Evolutionary conservation across 1,140 invertebrate genomes (phyloP).

Genomic region (Sesamia nonagrioides): DNA sequence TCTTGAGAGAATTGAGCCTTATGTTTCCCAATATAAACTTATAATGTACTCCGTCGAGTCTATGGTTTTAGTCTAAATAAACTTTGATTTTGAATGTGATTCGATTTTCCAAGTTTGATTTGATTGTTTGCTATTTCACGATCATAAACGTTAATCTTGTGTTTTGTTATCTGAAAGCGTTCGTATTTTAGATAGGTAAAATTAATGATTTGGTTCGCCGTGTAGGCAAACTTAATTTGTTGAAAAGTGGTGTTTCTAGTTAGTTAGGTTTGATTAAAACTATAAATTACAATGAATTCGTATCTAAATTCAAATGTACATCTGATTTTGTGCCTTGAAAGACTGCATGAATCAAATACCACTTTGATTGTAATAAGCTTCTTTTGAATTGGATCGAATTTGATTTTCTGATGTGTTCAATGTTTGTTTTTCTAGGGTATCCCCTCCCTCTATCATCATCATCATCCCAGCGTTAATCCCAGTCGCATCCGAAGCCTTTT

Average conservation of each 20-base stretch:
- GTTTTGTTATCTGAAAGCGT: no score
- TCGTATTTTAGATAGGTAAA: slow-evolving; percentile 31
- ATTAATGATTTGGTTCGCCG: slow-evolving; percentile 16
- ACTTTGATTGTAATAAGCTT: no score
- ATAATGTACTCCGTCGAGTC: slow-evolving; percentile 10
- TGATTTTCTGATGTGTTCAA: no score
- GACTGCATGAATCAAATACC: no score
- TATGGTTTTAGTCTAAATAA: slow-evolving; percentile 31
- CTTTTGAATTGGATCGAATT: no score
- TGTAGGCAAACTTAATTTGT: neutral
- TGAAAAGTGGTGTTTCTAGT: neutral
- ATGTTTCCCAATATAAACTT: slow-evolving; percentile 34
- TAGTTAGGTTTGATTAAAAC: neutral
- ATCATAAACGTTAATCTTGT: slow-evolving; percentile 14
- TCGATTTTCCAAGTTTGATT: slow-evolving; percentile 43
- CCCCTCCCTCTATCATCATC: no score
- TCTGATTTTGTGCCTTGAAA: no score
- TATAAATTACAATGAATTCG: neutral
- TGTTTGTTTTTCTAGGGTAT: no score
- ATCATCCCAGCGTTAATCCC: no score
- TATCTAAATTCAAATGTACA: no score
- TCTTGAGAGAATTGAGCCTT: neutral
- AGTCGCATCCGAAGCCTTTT: no score
- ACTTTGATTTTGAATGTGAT: slow-evolving; percentile 37
- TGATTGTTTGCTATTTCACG: slow-evolving; percentile 38